A percentile compares a stretch with the other conserved stretches of the same genome.
phyloP scores from a whole-genome alignment of 2,888 invertebrate genomes.

The Atethmia centrago region DNA sequence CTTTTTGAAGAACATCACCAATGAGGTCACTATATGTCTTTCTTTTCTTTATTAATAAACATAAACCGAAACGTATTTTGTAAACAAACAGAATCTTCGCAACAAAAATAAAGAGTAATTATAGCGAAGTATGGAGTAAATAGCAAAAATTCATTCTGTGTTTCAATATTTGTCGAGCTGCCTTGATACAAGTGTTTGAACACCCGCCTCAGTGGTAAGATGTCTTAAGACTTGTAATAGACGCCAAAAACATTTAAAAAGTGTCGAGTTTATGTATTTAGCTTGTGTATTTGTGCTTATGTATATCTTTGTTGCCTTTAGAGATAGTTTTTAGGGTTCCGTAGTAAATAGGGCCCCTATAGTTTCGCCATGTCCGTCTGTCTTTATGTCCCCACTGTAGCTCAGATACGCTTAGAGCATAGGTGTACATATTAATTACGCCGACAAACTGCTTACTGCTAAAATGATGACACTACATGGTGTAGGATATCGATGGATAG shows the following conservation, averaged over 20 bases:
- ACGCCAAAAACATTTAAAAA: constrained; percentile 19
- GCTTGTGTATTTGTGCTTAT: neutral
- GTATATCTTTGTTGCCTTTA: neutral
- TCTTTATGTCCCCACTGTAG: too few relatives aligned
- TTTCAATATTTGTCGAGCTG: constrained; percentile 53
- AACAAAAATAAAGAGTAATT: constrained; percentile 57
- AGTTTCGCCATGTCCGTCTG: too few relatives aligned
- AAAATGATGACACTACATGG: too few relatives aligned
- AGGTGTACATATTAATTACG: too few relatives aligned
- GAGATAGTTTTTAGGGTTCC: neutral
- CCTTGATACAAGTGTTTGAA: constrained; percentile 38
- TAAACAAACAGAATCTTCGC: constrained; percentile 19
- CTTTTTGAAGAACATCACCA: too few relatives aligned
- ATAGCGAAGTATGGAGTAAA: constrained; percentile 44
- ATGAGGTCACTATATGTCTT: too few relatives aligned
- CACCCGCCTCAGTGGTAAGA: constrained; percentile 18
- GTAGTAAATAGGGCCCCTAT: too few relatives aligned
- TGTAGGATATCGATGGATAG: too few relatives aligned
- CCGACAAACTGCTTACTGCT: too few relatives aligned
- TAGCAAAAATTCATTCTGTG: constrained; percentile 51
- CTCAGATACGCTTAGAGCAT: too few relatives aligned
- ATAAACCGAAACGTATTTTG: constrained; percentile 9
- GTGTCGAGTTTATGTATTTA: constrained; percentile 14
- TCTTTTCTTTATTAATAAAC: neutral
- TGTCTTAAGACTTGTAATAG: constrained; percentile 20